Conservation (phyloP, 2,888 invertebrate species). For the Piscicola geometra region DNA sequence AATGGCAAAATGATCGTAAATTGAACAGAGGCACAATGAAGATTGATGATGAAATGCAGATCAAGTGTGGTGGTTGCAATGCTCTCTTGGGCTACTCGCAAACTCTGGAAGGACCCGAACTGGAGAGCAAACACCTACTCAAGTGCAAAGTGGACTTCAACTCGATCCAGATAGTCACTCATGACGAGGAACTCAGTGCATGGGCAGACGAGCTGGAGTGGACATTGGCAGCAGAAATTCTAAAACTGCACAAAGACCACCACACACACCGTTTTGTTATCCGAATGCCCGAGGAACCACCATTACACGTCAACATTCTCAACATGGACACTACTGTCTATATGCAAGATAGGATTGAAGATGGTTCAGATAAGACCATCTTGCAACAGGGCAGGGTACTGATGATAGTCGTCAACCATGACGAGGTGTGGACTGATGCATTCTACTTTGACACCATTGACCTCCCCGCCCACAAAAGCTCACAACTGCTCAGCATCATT, state of each 20-base stretch:
- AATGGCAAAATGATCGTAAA: neutral
- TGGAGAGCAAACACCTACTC: neutral
- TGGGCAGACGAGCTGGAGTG: neutral
- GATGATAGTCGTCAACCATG: conserved; percentile 1
- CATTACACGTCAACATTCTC: neutral
- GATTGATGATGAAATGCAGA: neutral
- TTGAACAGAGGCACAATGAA: neutral
- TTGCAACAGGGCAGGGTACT: neutral
- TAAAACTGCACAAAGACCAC: neutral
- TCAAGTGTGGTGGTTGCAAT: neutral
- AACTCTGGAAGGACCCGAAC: too few relatives aligned
- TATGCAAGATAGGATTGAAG: neutral
- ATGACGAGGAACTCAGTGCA: neutral
- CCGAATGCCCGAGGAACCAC: neutral
- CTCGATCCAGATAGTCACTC: neutral
- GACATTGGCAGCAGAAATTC: neutral
- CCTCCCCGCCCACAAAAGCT: neutral
- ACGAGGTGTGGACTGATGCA: conserved; percentile 1
- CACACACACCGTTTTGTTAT: neutral
- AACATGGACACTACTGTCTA: neutral
- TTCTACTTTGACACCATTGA: neutral
- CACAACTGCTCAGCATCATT: neutral
- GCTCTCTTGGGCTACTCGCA: neutral
- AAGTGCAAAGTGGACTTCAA: conserved; percentile 1
- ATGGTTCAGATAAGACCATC: neutral